Percentiles rank a stretch among this genome's conserved stretches.
Evolutionary conservation across 2,113 vertebrate species (phyloP).

Genomic region (Xiphophorus hellerii): DNA sequence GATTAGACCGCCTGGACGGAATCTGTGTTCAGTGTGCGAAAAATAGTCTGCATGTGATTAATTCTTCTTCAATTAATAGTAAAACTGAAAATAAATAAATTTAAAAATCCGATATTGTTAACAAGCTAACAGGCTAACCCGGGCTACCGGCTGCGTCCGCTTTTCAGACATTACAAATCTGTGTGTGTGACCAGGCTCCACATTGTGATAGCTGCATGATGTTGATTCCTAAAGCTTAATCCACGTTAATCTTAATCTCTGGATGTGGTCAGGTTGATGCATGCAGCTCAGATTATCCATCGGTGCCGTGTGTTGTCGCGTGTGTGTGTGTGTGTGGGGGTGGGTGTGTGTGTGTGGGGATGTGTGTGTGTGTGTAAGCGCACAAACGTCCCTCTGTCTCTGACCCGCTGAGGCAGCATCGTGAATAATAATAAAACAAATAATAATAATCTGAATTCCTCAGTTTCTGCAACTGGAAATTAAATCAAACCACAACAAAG

Average conservation of each 20-base stretch:
- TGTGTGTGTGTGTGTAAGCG: background rate
- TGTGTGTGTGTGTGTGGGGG: background rate
- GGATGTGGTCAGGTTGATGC: conserved; percentile 42
- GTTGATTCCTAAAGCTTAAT: conserved; percentile 49
- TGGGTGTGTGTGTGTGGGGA: background rate
- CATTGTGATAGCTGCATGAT: conserved; percentile 44
- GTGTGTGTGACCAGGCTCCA: conserved; percentile 44
- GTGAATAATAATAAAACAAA: background rate
- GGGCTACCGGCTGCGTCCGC: background rate
- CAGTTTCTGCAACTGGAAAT: too few species aligned
- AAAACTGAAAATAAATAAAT: too few species aligned
- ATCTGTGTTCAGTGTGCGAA: background rate
- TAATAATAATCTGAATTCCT: too few species aligned
- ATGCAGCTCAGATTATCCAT: conserved; percentile 56
- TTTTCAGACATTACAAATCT: background rate
- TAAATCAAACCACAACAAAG: too few species aligned
- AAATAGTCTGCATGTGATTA: background rate
- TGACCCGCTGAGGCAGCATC: background rate
- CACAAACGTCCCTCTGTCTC: background rate
- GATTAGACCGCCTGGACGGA: background rate
- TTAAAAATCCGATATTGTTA: background rate
- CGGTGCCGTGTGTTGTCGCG: background rate
- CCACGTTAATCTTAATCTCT: conserved; percentile 67
- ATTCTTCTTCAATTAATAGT: background rate
- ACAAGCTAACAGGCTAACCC: background rate